Evolutionary conservation across 2,113 vertebrate species (phyloP).

Genomic region (Eira barbara): DNA sequence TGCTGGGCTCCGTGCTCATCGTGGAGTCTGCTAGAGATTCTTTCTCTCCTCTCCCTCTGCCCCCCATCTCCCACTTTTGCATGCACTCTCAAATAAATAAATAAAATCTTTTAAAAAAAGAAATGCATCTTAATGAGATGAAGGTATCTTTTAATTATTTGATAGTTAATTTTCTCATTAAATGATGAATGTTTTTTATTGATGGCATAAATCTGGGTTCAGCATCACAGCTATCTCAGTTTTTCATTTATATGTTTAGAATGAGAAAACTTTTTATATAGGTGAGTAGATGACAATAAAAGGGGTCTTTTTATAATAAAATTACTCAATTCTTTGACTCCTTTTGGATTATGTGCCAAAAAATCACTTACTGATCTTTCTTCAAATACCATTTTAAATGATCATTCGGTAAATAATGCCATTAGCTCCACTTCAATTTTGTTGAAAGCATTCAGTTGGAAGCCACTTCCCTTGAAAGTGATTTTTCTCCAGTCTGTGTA

Average conservation of each 20-base stretch:
- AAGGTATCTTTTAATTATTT: not conserved
- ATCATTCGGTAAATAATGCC: not conserved
- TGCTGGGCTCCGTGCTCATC: not conserved
- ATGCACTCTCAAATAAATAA: not conserved
- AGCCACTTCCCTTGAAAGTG: not conserved
- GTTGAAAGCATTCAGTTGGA: not conserved
- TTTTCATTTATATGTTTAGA: not conserved
- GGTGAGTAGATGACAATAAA: not conserved
- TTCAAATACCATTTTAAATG: not conserved
- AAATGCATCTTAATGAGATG: not conserved
- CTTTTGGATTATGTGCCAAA: not conserved
- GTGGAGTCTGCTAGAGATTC: not conserved
- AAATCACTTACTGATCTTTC: not conserved
- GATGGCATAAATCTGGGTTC: not conserved
- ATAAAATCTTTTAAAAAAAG: not conserved
- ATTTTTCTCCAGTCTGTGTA: not conserved
- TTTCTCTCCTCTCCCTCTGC: not conserved
- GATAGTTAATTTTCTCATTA: not conserved
- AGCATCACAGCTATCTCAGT: not conserved
- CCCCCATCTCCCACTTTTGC: not conserved
- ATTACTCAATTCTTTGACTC: not conserved
- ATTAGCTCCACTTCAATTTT: not conserved
- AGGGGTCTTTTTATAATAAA: not conserved
- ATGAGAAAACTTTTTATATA: not conserved
- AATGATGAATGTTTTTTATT: not conserved